Percentiles rank a stretch among this genome's conserved stretches.
These are phyloP conservation scores for Ceraclea dissimilis DNA, from an alignment of 2,888 invertebrate genomes.

Conservation along the genomic window DNA sequence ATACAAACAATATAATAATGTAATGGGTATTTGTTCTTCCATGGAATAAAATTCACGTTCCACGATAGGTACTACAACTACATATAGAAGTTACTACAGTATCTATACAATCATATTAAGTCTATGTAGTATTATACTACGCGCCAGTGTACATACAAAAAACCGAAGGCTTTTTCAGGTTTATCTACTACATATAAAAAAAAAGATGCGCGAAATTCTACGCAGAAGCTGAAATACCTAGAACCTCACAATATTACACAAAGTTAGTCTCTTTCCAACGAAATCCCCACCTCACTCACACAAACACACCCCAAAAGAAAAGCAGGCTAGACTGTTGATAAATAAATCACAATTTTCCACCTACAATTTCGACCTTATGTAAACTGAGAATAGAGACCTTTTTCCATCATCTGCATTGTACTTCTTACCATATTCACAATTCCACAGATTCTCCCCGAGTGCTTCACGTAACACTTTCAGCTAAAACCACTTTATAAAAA, in stretches of 20 bases:
- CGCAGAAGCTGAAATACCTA: background rate
- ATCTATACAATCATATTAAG: too few relatives aligned
- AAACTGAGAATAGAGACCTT: constrained; percentile 10
- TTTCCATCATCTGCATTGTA: constrained; percentile 13
- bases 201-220: constrained; percentile 2
- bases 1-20: too few relatives aligned
- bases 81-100: too few relatives aligned
- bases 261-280: background rate
- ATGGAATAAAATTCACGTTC: too few relatives aligned
- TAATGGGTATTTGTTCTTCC: too few relatives aligned
- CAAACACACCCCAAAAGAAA: background rate
- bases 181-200: background rate
- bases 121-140: too few relatives aligned
- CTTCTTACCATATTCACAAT: constrained; percentile 15
- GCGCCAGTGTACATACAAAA: too few relatives aligned
- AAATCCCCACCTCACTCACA: background rate
- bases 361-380: constrained; percentile 21
- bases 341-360: constrained; percentile 25
- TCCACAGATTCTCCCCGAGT: background rate
- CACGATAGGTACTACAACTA: too few relatives aligned
- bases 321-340: constrained; percentile 20
- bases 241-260: background rate
- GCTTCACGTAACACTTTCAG: background rate
- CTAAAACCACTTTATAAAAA: background rate
- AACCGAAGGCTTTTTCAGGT: constrained; percentile 2